Conservation (phyloP, 2,797 vertebrate genomes). For the Periophthalmus magnuspinnatus region DNA sequence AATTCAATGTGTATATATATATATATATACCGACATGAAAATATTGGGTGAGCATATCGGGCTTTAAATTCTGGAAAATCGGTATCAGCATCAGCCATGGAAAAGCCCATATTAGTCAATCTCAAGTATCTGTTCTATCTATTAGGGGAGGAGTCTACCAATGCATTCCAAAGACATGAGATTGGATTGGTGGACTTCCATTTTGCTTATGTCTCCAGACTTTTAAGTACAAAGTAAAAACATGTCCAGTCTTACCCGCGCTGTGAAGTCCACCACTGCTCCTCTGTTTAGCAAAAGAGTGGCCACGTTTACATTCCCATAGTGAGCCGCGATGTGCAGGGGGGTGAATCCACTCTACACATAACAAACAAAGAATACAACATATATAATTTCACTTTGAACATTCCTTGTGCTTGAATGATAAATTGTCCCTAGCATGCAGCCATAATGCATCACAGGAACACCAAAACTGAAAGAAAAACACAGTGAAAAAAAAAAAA, state of each 20-base stretch:
- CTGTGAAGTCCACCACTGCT: conserved; percentile 95
- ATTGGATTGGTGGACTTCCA: not conserved
- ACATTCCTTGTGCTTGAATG: conserved; percentile 17
- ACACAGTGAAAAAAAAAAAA: conserved; percentile 15
- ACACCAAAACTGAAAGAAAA: conserved; percentile 41
- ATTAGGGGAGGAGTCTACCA: no score
- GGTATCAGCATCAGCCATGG: no score
- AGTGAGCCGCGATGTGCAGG: conserved; percentile 96
- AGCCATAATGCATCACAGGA: conserved; percentile 64
- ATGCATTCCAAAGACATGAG: no score
- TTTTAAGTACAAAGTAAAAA: conserved; percentile 9
- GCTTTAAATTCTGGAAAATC: no score
- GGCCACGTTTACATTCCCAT: conserved; percentile 96
- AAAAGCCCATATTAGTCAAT: no score
- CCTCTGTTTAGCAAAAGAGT: conserved; percentile 95
- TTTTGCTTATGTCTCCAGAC: conserved; percentile 6
- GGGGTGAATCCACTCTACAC: conserved; percentile 96
- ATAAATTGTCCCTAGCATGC: conserved; percentile 69
- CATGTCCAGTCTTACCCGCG: conserved; percentile 79
- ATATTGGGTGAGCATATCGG: no score
- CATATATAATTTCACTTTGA: conserved; percentile 22
- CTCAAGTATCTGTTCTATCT: no score
- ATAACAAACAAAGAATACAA: conserved; percentile 41
- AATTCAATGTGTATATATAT: no score
- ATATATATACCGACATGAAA: no score